A percentile compares a stretch with the other conserved stretches of the same genome.
Conservation (phyloP, 2,113 vertebrate species). For the Anguilla japonica region DNA sequence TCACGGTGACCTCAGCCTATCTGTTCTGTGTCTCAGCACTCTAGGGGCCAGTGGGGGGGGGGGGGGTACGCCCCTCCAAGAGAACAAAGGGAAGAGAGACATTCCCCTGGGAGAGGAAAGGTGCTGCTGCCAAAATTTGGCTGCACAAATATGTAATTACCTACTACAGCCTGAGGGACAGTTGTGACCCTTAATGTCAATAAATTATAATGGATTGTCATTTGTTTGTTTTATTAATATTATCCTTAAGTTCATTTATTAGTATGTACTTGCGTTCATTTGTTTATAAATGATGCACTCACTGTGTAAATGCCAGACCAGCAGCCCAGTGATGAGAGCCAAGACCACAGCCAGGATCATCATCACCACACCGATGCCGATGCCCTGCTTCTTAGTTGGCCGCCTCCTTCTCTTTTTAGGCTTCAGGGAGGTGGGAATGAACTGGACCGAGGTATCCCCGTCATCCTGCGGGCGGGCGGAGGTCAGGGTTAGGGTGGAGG, state of each 20-base stretch:
- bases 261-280: too few relatives aligned
- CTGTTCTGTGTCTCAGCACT: too few relatives aligned
- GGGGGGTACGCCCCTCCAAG: background rate
- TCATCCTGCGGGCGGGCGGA: slow-evolving; percentile 32
- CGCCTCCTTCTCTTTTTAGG: slow-evolving; percentile 46
- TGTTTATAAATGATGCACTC: slow-evolving; percentile 36
- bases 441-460: slow-evolving; percentile 28
- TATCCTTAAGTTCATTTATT: too few relatives aligned
- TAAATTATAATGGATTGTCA: too few relatives aligned
- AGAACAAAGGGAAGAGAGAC: background rate
- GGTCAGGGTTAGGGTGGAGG: background rate
- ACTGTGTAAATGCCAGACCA: slow-evolving; percentile 70
- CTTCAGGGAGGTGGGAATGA: slow-evolving; percentile 40
- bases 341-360: background rate
- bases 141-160: too few relatives aligned
- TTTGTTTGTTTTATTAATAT: too few relatives aligned
- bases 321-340: slow-evolving; percentile 54
- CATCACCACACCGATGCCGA: slow-evolving; percentile 28
- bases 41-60: background rate
- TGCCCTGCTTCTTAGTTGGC: background rate
- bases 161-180: too few relatives aligned
- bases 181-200: too few relatives aligned
- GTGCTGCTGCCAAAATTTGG: too few relatives aligned
- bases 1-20: too few relatives aligned
- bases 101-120: background rate